Percentiles rank a stretch among this genome's conserved stretches.
phyloP scores from a whole-genome alignment of 2,113 vertebrate genomes.

The Clinocottus analis region DNA sequence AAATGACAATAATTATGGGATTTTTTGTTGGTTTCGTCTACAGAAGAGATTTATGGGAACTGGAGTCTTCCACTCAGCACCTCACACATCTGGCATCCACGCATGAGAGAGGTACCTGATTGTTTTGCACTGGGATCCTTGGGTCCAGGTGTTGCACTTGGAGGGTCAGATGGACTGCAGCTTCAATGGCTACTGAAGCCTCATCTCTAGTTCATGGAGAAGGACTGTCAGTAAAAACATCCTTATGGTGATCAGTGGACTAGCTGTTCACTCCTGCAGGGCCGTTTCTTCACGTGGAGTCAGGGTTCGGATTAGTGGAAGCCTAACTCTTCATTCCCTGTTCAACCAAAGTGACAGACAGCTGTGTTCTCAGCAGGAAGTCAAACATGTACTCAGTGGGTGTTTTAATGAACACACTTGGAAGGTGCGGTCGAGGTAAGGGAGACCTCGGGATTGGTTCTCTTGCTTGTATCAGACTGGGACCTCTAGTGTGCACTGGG shows the following conservation, averaged over 20 bases:
- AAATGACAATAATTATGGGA: background rate
- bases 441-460: background rate
- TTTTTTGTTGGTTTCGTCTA: background rate
- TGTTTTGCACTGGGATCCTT: background rate
- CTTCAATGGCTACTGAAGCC: background rate
- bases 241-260: background rate
- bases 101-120: conserved; percentile 88
- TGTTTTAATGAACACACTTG: background rate
- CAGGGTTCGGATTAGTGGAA: no score
- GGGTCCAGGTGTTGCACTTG: background rate
- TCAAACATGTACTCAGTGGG: background rate
- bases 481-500: background rate
- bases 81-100: conserved; percentile 93
- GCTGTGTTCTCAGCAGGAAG: background rate
- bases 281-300: background rate
- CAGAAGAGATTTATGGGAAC: conserved; percentile 96
- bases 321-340: background rate
- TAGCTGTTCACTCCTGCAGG: no score
- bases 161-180: background rate
- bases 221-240: background rate
- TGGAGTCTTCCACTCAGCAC: conserved; percentile 91
- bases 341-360: background rate
- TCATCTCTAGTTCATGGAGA: background rate
- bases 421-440: background rate
- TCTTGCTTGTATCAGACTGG: background rate